Percentiles rank a stretch among this genome's conserved stretches.
Evolutionary conservation across 2,113 vertebrate species (phyloP).

Genomic region (Callocephalon fimbriatum): DNA sequence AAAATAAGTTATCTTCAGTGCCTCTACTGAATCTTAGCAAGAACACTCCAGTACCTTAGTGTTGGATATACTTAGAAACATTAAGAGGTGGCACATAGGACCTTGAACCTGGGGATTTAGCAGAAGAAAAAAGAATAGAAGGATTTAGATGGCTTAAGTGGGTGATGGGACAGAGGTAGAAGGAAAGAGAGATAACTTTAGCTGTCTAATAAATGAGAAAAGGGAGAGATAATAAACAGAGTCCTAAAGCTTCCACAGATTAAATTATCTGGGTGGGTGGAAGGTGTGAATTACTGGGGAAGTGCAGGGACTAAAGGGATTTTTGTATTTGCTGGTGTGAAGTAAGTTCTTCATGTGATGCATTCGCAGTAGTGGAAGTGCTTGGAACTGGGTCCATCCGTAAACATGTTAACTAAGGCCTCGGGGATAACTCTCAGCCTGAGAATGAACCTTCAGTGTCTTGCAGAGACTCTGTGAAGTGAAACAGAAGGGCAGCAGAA

Average conservation of each 20-base stretch:
- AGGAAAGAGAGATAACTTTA: slow-evolving; percentile 37
- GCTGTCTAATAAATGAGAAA: background rate
- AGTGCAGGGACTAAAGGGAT: background rate
- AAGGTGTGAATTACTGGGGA: slow-evolving; percentile 42
- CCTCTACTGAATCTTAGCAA: background rate
- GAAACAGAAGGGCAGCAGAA: background rate
- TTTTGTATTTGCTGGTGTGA: slow-evolving; percentile 3
- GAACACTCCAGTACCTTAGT: background rate
- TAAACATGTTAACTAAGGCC: background rate
- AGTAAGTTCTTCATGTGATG: background rate
- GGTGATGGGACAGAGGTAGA: background rate
- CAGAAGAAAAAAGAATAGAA: background rate
- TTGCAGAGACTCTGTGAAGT: background rate
- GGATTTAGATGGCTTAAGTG: slow-evolving; percentile 34
- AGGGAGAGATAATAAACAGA: slow-evolving; percentile 1
- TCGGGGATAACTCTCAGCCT: background rate
- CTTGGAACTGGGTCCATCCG: background rate
- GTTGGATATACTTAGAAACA: background rate
- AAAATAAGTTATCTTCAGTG: background rate
- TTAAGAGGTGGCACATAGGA: background rate
- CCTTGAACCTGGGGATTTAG: background rate
- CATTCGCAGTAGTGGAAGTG: background rate
- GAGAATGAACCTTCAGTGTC: background rate
- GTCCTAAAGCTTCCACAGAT: slow-evolving; percentile 17
- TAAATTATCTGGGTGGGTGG: slow-evolving; percentile 9